A percentile compares a stretch with the other conserved stretches of the same genome.
phyloP scores from a whole-genome alignment of 2,797 vertebrate species.

The Tokudaia muenninki region DNA sequence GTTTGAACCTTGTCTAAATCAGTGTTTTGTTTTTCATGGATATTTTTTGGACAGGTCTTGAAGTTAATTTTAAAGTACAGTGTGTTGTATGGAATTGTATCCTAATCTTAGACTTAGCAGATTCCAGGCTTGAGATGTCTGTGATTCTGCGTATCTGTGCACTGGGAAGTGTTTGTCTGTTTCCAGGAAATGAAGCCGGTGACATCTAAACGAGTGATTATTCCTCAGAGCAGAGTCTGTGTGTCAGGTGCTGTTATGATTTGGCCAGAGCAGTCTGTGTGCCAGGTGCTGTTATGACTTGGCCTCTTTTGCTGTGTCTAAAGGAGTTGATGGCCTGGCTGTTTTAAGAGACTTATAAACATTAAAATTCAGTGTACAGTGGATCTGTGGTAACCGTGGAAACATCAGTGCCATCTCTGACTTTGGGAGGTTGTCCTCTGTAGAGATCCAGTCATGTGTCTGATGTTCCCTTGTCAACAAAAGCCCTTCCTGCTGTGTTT shows the following conservation, averaged over 20 bases:
- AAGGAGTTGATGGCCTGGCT: not conserved
- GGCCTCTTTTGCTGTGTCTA: not conserved
- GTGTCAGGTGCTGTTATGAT: not conserved
- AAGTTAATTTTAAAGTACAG: not conserved
- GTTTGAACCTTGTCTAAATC: conserved; percentile 58
- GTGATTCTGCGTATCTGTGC: not conserved
- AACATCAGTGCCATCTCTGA: not conserved
- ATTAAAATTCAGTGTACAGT: conserved; percentile 26
- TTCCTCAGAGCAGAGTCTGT: conserved; percentile 8
- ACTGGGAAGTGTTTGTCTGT: not conserved
- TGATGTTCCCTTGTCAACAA: conserved; percentile 21
- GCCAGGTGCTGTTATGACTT: not conserved
- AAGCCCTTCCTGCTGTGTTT: not conserved
- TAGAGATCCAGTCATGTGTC: not conserved
- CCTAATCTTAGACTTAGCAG: conserved; percentile 12
- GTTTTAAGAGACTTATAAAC: conserved; percentile 22
- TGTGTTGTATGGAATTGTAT: not conserved
- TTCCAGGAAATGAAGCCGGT: conserved; percentile 29
- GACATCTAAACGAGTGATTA: conserved; percentile 17
- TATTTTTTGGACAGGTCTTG: conserved; percentile 47
- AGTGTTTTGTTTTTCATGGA: conserved; percentile 67
- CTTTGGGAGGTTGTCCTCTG: not conserved
- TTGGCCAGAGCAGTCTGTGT: not conserved
- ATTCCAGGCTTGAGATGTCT: conserved; percentile 8
- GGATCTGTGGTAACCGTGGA: not conserved